Conservation (phyloP, 2,113 vertebrate species). For the Phalacrocorax brasilianus region DNA sequence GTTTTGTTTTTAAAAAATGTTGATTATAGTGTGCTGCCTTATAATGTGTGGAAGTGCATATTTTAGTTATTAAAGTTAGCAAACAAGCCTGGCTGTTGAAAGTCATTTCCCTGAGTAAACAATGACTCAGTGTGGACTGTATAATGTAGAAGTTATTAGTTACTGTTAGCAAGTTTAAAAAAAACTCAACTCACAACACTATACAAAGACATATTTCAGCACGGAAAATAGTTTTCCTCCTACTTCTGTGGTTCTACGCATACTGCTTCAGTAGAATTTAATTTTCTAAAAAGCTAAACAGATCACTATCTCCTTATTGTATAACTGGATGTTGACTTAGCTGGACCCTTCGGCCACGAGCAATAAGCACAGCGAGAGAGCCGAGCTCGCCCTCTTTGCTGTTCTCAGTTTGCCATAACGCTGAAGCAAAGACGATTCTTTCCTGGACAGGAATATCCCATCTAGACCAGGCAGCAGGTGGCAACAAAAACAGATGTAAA, state of each 20-base stretch:
- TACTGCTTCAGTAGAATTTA: constrained; percentile 25
- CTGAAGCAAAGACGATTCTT: background rate
- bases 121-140: constrained; percentile 45
- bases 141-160: constrained; percentile 54
- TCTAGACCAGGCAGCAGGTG: background rate
- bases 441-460: background rate
- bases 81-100: constrained; percentile 58
- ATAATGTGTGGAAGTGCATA: constrained; percentile 6
- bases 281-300: constrained; percentile 45
- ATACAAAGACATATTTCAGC: constrained; percentile 43
- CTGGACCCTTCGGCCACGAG: background rate
- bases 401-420: background rate
- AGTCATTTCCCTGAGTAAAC: constrained; percentile 55
- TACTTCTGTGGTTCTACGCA: background rate
- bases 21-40: constrained; percentile 14
- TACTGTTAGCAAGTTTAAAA: constrained; percentile 29
- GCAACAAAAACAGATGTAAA: background rate
- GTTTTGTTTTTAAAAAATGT: background rate
- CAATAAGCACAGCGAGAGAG: background rate
- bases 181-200: background rate
- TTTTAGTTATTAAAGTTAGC: constrained; percentile 28
- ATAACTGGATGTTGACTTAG: background rate
- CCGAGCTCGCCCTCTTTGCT: background rate
- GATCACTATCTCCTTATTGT: constrained; percentile 13
- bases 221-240: constrained; percentile 48